Conservation (phyloP, 2,113 vertebrate species). For the Hydropotes inermis region DNA sequence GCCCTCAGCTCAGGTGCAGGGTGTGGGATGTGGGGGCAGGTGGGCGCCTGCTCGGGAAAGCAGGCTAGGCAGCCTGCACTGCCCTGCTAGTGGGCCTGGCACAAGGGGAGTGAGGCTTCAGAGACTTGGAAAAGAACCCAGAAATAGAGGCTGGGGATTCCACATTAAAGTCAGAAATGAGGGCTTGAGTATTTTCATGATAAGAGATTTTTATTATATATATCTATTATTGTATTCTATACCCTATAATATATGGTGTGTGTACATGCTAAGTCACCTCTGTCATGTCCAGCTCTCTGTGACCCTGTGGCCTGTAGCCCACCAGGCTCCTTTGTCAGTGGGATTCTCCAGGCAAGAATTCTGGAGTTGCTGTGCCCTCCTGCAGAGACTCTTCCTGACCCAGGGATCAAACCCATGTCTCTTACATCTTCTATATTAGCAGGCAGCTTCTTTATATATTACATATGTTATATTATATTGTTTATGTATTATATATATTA, state of each 20-base stretch:
- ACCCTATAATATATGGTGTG: background rate
- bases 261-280: background rate
- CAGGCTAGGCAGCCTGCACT: background rate
- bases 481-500: background rate
- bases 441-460: background rate
- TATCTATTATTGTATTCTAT: background rate
- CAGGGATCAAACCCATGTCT: background rate
- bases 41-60: fast-evolving
- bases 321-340: background rate
- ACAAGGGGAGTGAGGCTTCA: background rate
- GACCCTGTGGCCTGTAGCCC: background rate
- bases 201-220: background rate
- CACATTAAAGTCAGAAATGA: background rate
- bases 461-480: background rate
- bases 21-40: background rate
- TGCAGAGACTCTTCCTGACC: background rate
- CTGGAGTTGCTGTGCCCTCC: background rate
- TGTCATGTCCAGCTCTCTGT: background rate
- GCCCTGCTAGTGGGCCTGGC: background rate
- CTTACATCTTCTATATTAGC: background rate
- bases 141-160: background rate
- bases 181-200: background rate
- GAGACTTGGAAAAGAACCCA: background rate
- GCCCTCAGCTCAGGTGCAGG: background rate
- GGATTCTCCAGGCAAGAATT: background rate